Base-by-base conservation (phyloP, 2,797 vertebrate genomes). In the Coracias cyanogaster region DNA sequence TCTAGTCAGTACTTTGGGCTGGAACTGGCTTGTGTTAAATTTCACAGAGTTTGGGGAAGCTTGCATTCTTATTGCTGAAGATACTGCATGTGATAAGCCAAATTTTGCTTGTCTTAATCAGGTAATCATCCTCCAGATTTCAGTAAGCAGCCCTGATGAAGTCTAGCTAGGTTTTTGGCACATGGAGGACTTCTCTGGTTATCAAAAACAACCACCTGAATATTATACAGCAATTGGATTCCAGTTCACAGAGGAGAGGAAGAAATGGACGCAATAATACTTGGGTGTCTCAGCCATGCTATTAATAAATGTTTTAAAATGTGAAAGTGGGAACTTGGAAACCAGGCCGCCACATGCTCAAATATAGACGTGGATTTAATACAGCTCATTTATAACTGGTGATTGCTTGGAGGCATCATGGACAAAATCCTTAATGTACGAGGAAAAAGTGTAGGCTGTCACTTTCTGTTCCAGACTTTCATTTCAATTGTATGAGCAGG, bases 401-500 rank as follows among this genome's bases (percentile, higher is more conserved):
- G 52, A 76, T 66, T 96, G 92, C 90, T 97, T 85, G 73, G 89
- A 88, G 82, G 91, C 93, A 92, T 82, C 80, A 46, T 54, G 85
- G 86, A 87, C 82, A 92, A 96, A 92, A 92, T 90, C 95, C 83
- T 84, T 82, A 58, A 97, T 94, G 90, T 96, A 97, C 95, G 95
- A 95, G 78, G 92, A 90, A 96, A 91, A 96, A 97, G 85, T 86
- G 82, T 78, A 66, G 81, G 91, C 96, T 97, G 95, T 96, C 97
- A 97, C 74, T 86, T 93, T 86, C 69, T 2, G 64, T 84, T 95
- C 82, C 83, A 95, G 86, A 80, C 93, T 96, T 96, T 94, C 84
- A 97, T 97, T 97, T 97, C 96, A 90, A 79, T 76, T 15, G n/a
- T 82, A 61, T 85, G 94, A 97, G 96, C 93, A 69, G 94, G 81